Conservation (phyloP, 1,140 invertebrate genomes). For the Achroia grisella region DNA sequence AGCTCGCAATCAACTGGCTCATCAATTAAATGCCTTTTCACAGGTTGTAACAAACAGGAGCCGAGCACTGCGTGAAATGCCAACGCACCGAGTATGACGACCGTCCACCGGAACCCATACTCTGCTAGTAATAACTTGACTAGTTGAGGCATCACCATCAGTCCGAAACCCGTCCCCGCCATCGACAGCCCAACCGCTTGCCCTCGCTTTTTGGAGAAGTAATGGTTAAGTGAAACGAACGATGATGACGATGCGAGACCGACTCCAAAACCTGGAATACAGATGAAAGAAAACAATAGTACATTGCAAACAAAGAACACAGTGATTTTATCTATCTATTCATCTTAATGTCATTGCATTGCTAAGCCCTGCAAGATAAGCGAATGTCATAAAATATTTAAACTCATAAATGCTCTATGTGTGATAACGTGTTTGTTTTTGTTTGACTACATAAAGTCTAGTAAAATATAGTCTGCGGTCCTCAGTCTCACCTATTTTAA, state of each 20-base stretch:
- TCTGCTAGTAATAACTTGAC: conserved; percentile 76
- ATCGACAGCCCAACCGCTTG: conserved; percentile 84
- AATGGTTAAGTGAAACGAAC: conserved; percentile 83
- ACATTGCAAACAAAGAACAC: no score
- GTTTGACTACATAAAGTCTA: no score
- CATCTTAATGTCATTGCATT: no score
- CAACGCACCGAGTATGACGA: conserved; percentile 78
- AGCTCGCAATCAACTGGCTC: conserved; percentile 75
- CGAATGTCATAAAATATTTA: no score
- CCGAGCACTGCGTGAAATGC: conserved; percentile 80
- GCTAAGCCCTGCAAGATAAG: no score
- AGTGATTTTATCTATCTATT: no score
- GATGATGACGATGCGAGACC: conserved; percentile 81
- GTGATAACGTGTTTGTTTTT: no score
- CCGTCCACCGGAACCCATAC: conserved; percentile 78
- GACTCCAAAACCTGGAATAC: conserved; percentile 79
- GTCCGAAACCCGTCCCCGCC: conserved; percentile 83
- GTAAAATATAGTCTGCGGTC: no score
- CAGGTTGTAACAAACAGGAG: conserved; percentile 78
- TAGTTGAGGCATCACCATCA: conserved; percentile 84
- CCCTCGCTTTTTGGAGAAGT: conserved; percentile 82
- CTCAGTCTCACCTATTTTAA: no score
- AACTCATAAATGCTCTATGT: no score
- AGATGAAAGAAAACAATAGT: not conserved
- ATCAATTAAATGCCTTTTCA: conserved; percentile 78